Percentiles rank a stretch among this genome's conserved stretches.
Conservation (phyloP, 2,888 invertebrate genomes). For the Anoplius nigerrimus region DNA sequence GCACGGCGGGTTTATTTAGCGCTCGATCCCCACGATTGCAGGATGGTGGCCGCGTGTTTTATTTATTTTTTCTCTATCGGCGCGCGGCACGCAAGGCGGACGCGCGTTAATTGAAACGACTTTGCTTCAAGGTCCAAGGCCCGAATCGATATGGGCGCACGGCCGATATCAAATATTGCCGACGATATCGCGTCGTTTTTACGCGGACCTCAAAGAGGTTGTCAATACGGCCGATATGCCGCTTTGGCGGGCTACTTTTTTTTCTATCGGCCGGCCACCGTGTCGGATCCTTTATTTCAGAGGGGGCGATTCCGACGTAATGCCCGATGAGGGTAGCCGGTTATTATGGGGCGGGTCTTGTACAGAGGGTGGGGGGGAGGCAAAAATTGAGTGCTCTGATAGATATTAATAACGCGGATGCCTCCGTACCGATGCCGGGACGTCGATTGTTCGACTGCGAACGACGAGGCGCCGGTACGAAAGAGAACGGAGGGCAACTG, state of each 20-base stretch:
- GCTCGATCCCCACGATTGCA: too few species aligned
- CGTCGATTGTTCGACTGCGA: too few species aligned
- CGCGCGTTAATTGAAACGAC: slow-evolving; percentile 3
- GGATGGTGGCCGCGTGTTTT: too few species aligned
- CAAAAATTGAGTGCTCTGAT: too few species aligned
- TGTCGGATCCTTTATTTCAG: not conserved
- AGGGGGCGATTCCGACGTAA: not conserved
- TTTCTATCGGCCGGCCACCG: not conserved
- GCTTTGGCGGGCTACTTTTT: not conserved
- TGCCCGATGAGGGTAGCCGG: too few species aligned
- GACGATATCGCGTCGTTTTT: not conserved
- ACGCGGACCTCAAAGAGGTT: not conserved
- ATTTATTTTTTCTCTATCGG: too few species aligned
- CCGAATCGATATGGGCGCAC: not conserved
- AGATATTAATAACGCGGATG: too few species aligned
- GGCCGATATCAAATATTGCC: not conserved
- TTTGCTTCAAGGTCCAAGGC: slow-evolving; percentile 13
- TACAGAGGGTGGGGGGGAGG: too few species aligned
- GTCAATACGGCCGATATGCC: not conserved
- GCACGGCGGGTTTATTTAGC: too few species aligned
- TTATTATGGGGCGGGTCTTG: too few species aligned
- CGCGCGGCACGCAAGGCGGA: too few species aligned
- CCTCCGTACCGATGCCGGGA: too few species aligned
- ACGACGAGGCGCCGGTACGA: not conserved
- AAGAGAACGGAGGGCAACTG: not conserved